phyloP scores from a whole-genome alignment of 2,113 vertebrate genomes.

The Pteropus alecto region DNA sequence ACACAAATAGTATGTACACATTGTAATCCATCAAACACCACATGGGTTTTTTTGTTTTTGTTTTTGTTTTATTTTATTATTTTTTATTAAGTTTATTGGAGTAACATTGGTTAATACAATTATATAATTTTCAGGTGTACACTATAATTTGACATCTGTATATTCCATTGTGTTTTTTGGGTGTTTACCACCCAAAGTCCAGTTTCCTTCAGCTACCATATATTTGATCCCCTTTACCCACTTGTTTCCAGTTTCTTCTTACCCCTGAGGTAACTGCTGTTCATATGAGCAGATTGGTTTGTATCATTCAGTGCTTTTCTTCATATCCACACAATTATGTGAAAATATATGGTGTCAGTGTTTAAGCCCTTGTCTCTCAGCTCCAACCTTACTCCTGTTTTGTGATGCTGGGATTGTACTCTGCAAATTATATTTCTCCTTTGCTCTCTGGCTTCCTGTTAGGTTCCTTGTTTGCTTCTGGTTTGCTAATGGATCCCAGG shows the following conservation, averaged over 20 bases:
- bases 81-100: too few relatives aligned
- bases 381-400: neutral
- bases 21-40: neutral
- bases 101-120: too few relatives aligned
- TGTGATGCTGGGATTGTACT: neutral
- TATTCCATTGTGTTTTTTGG: too few relatives aligned
- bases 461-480: neutral
- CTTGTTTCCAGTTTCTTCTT: neutral
- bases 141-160: too few relatives aligned
- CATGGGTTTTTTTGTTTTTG: too few relatives aligned
- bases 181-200: too few relatives aligned
- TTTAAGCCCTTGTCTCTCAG: neutral
- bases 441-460: neutral
- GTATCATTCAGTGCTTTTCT: neutral
- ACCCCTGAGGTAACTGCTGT: neutral
- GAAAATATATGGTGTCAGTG: neutral
- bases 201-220: too few relatives aligned
- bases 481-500: neutral
- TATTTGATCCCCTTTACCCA: too few relatives aligned
- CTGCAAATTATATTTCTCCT: neutral
- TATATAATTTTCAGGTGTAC: too few relatives aligned
- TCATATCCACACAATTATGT: neutral
- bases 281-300: neutral
- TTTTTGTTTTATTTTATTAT: neutral
- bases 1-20: neutral